Conservation (phyloP, 2,888 invertebrate species). For the Abscondita cerata region DNA sequence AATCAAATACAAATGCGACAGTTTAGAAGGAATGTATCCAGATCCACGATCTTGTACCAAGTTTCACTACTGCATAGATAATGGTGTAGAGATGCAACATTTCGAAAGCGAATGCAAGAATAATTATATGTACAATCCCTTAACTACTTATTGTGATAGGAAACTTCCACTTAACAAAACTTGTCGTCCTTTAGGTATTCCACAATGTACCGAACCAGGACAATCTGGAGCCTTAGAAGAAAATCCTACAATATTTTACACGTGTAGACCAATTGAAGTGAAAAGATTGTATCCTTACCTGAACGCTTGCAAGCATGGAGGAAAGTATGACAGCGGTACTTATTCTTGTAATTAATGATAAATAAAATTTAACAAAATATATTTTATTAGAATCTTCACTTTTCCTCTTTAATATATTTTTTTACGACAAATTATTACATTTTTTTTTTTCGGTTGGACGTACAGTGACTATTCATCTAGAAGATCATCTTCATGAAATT, state of each 20-base stretch:
- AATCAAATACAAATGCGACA: not conserved
- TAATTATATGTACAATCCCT: not conserved
- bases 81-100: too few species aligned
- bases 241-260: constrained; percentile 27
- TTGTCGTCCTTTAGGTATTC: constrained; percentile 3
- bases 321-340: too few species aligned
- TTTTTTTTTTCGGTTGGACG: too few species aligned
- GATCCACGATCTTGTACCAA: constrained; percentile 14
- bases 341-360: too few species aligned
- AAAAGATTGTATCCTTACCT: too few species aligned
- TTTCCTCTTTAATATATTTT: too few species aligned
- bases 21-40: constrained; percentile 9
- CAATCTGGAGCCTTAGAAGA: constrained; percentile 13
- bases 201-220: constrained; percentile 16
- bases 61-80: constrained; percentile 11
- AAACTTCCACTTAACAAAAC: not conserved
- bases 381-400: too few species aligned
- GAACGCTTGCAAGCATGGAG: too few species aligned
- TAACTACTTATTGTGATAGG: not conserved
- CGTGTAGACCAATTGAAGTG: constrained; percentile 11
- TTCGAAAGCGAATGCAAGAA: not conserved
- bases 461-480: too few species aligned
- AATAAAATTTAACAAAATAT: too few species aligned
- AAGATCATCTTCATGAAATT: too few species aligned
- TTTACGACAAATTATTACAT: too few species aligned